Evolutionary conservation across 53 echinoderm and acorn worm genomes (phyloP).

Genomic region (Hippasteria phrygiana): DNA sequence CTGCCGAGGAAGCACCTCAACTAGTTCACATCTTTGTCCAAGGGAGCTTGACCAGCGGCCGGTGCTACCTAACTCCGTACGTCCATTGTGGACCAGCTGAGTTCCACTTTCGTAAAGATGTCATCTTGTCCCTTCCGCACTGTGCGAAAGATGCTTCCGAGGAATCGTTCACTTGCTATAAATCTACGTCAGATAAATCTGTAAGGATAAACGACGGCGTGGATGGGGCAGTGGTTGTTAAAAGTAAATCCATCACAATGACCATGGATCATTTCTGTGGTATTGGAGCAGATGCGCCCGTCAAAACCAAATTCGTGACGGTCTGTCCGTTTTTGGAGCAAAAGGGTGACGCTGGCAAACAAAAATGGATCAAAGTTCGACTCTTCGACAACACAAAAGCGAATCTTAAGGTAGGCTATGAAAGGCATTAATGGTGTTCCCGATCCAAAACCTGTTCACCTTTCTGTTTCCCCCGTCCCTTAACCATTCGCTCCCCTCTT

Average conservation of each 20-base stretch:
- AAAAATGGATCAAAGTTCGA: background rate
- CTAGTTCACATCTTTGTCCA: conserved; percentile 16
- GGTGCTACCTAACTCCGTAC: conserved; percentile 17
- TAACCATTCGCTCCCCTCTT: too few species aligned
- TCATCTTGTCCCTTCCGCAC: conserved; percentile 42
- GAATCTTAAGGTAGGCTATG: background rate
- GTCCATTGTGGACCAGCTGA: conserved; percentile 42
- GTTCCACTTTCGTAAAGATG: background rate
- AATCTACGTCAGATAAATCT: background rate
- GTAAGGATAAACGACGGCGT: background rate
- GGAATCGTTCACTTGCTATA: background rate
- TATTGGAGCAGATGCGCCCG: background rate
- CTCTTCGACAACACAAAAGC: background rate
- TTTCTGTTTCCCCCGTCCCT: too few species aligned
- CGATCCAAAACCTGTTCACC: too few species aligned
- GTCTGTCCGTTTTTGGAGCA: conserved; percentile 1
- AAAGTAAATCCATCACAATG: conserved; percentile 8
- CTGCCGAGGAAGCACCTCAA: background rate
- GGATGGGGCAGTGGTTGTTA: background rate
- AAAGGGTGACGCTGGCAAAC: too few species aligned
- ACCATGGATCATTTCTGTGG: conserved; percentile 18
- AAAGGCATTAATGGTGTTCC: too few species aligned
- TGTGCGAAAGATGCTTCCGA: background rate
- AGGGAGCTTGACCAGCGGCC: background rate
- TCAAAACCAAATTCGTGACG: background rate